phyloP scores from a whole-genome alignment of 2,888 invertebrate species.

The Cantharis nigra region DNA sequence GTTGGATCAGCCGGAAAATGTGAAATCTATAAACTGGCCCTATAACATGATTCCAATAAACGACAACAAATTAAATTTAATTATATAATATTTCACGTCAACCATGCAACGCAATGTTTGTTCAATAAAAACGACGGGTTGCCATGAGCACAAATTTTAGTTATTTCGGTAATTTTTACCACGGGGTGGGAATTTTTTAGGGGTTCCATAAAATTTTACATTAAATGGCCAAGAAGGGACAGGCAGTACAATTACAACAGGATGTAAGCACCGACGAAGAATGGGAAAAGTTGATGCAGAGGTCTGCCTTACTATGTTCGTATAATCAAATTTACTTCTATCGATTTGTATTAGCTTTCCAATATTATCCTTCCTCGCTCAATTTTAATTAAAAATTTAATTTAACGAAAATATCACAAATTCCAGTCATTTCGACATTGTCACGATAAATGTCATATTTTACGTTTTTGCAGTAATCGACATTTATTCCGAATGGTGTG shows the following conservation, averaged over 20 bases:
- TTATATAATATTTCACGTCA: slow-evolving; percentile 23
- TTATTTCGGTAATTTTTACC: background rate
- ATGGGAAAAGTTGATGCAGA: slow-evolving; percentile 76
- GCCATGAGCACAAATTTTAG: slow-evolving; percentile 9
- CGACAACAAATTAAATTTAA: slow-evolving; percentile 23
- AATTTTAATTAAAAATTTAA: background rate
- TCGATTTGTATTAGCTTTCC: background rate
- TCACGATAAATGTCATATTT: background rate
- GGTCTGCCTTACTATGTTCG: slow-evolving; percentile 77
- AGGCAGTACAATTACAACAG: slow-evolving; percentile 75
- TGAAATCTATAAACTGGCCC: slow-evolving; percentile 44
- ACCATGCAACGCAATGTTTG: slow-evolving; percentile 3
- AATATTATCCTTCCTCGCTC: background rate
- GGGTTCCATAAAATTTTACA: slow-evolving; percentile 8
- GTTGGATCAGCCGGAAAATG: slow-evolving; percentile 57
- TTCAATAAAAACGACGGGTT: slow-evolving; percentile 13
- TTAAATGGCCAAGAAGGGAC: slow-evolving; percentile 75
- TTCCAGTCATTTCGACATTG: background rate
- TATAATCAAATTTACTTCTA: slow-evolving; percentile 18
- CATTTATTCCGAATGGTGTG: slow-evolving; percentile 90
- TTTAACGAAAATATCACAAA: background rate
- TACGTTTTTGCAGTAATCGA: slow-evolving; percentile 69
- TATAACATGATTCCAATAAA: slow-evolving; percentile 30
- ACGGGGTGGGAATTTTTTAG: background rate
- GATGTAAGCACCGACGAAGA: slow-evolving; percentile 86